Evolutionary conservation across 2,888 invertebrate genomes (phyloP).

Genomic region (Drosophila maculinotata): DNA sequence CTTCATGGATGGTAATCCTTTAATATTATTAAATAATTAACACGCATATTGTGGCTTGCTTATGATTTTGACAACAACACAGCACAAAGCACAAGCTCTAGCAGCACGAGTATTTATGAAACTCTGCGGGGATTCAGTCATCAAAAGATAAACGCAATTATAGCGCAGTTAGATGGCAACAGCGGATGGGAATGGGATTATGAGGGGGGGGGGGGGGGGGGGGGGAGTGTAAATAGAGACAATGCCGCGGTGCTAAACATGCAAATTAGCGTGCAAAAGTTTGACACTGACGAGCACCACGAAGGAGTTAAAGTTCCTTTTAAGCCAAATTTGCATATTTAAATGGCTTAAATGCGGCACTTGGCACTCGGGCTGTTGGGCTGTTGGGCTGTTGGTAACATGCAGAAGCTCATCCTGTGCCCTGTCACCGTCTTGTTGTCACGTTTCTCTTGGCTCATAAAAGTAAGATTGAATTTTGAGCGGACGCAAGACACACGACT

Average conservation of each 20-base stretch:
- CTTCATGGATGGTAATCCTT: conserved; percentile 64
- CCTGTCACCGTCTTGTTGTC: conserved; percentile 71
- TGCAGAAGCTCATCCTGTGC: conserved; percentile 45
- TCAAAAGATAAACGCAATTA: conserved; percentile 79
- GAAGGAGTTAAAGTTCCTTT: conserved; percentile 76
- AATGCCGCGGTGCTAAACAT: conserved; percentile 72
- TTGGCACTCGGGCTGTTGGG: conserved; percentile 47
- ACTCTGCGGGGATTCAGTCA: conserved; percentile 63
- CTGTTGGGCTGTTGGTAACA: conserved; percentile 46
- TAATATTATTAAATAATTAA: conserved; percentile 79
- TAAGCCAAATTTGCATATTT: conserved; percentile 76
- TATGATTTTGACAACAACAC: conserved; percentile 54
- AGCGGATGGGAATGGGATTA: conserved; percentile 1
- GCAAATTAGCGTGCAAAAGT: conserved; percentile 73
- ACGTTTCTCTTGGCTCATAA: conserved; percentile 76
- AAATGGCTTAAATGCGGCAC: conserved; percentile 74
- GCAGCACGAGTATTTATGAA: conserved; percentile 44
- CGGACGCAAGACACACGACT: conserved; percentile 53
- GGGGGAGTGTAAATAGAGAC: conserved; percentile 47
- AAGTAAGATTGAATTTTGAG: conserved; percentile 79
- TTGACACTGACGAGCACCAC: conserved; percentile 54
- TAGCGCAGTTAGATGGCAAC: conserved; percentile 52
- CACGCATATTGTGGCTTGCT: conserved; percentile 71
- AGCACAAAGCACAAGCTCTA: conserved; percentile 3
- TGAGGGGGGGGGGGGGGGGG: not conserved